phyloP scores from a whole-genome alignment of 2,888 invertebrate species.

The Erynnis tages region DNA sequence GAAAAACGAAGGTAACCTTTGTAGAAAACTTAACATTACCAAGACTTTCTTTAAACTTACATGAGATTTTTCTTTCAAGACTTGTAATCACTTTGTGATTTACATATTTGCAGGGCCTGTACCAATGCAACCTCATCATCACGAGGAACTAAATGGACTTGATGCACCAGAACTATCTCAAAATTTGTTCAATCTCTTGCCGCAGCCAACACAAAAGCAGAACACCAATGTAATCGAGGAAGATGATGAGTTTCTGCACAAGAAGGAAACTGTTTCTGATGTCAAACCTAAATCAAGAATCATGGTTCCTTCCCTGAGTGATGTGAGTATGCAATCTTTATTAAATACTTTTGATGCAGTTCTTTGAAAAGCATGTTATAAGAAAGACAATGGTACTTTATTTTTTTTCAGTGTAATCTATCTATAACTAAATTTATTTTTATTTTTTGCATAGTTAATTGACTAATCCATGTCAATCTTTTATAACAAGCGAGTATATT shows the following conservation, averaged over 20 bases:
- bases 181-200: slow-evolving; percentile 66
- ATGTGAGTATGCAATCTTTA: slow-evolving; percentile 62
- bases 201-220: slow-evolving; percentile 68
- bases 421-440: no score
- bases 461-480: no score
- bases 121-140: slow-evolving; percentile 29
- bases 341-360: no score
- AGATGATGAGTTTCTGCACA: slow-evolving; percentile 84
- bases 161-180: slow-evolving; percentile 30
- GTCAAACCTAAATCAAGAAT: slow-evolving; percentile 83
- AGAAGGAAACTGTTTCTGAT: slow-evolving; percentile 68
- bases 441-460: no score
- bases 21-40: no score
- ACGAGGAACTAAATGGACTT: neutral
- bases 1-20: slow-evolving; percentile 44
- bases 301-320: slow-evolving; percentile 84
- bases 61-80: no score
- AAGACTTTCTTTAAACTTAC: no score
- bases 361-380: no score
- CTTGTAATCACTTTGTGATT: neutral
- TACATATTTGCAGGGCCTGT: slow-evolving; percentile 14
- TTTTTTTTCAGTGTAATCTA: no score
- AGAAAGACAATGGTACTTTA: no score
- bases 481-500: no score
- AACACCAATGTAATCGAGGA: slow-evolving; percentile 69